phyloP scores from a whole-genome alignment of 2,113 vertebrate genomes.

The Grammomys surdaster region DNA sequence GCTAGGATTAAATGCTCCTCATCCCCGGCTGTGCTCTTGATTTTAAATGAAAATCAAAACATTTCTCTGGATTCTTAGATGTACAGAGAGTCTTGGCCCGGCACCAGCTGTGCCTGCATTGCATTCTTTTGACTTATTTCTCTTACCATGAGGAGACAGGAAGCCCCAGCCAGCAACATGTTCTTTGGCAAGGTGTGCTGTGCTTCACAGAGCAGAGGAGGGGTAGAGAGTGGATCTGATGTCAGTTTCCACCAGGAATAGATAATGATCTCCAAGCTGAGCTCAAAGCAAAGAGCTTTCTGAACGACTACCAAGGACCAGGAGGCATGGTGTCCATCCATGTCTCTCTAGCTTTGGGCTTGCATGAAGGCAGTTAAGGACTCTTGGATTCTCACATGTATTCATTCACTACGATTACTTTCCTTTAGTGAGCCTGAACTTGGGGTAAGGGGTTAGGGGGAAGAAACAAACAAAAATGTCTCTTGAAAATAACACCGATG shows the following conservation, averaged over 20 bases:
- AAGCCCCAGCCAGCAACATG: not conserved
- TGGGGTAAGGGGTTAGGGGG: not conserved
- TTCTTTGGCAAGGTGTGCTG: not conserved
- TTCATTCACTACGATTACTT: not conserved
- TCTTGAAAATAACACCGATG: not conserved
- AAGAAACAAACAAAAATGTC: not conserved
- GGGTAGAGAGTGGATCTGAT: not conserved
- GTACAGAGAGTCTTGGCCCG: not conserved
- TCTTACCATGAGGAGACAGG: not conserved
- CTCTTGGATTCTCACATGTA: not conserved
- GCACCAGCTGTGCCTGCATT: not conserved
- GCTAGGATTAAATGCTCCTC: not conserved
- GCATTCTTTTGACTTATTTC: not conserved
- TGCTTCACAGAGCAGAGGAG: not conserved
- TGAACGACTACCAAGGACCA: fast-evolving
- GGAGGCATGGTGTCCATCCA: too few species aligned
- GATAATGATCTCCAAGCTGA: not conserved
- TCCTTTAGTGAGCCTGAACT: not conserved
- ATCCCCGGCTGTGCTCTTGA: not conserved
- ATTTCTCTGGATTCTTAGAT: not conserved
- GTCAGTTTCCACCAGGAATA: not conserved
- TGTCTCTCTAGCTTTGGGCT: not conserved
- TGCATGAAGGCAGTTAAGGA: not conserved
- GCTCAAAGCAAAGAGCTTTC: not conserved
- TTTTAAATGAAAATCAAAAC: slow-evolving; percentile 41